These are phyloP conservation scores for Zalophus californianus DNA, from an alignment of 2,797 vertebrate species.

Conservation along the genomic window DNA sequence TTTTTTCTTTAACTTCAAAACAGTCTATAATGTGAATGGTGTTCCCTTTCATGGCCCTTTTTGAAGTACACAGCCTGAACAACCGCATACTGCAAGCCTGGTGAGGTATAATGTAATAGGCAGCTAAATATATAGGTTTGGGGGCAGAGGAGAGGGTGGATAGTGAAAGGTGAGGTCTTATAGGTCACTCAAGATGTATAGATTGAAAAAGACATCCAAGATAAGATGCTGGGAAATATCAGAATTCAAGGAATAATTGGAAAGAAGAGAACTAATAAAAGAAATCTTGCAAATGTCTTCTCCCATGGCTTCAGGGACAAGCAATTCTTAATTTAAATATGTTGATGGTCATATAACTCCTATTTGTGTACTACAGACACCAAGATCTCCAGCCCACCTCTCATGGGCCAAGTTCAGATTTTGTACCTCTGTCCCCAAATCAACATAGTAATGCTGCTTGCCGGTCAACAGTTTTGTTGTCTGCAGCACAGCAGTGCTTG, in stretches of 20 bases:
- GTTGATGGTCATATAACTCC: not conserved
- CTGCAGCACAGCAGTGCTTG: not conserved
- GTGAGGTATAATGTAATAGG: not conserved
- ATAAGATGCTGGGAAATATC: not conserved
- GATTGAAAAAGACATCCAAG: not conserved
- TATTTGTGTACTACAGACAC: not conserved
- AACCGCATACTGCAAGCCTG: not conserved
- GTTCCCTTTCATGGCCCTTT: not conserved
- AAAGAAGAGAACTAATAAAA: not conserved
- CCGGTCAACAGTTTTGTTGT: not conserved
- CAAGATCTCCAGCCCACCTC: not conserved
- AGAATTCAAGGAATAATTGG: not conserved
- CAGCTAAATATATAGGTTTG: not conserved
- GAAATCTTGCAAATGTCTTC: slow-evolving; percentile 31
- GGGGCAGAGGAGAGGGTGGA: not conserved
- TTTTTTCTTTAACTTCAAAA: slow-evolving; percentile 37
- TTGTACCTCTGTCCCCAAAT: not conserved
- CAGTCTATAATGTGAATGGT: not conserved
- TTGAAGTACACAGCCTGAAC: not conserved
- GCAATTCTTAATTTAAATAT: not conserved
- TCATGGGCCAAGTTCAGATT: not conserved
- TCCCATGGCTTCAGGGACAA: not conserved
- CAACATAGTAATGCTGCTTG: not conserved
- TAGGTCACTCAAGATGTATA: not conserved
- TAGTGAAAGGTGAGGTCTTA: not conserved